Percentiles rank a stretch among this genome's conserved stretches.
These are phyloP conservation scores for Artemia sinica DNA, from an alignment of 2,888 invertebrate genomes.

Conservation along the genomic window DNA sequence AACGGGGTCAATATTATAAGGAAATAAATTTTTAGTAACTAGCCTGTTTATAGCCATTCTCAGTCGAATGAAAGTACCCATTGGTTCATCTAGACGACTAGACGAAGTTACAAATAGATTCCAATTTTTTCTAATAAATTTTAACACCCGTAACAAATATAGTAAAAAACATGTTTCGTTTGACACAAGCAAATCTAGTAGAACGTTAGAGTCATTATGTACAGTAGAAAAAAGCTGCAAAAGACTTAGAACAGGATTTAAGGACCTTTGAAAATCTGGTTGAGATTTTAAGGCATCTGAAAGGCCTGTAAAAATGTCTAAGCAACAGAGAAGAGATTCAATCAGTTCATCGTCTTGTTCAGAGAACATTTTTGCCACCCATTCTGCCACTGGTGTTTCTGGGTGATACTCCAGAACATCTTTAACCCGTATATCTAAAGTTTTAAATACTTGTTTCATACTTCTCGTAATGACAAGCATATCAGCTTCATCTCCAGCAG, in stretches of 20 bases:
- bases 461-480: conserved; percentile 73
- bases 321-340: conserved; percentile 76
- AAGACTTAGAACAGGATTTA: conserved; percentile 71
- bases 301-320: conserved; percentile 70
- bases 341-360: conserved; percentile 80
- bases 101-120: conserved; percentile 52
- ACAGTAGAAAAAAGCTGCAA: conserved; percentile 67
- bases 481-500: conserved; percentile 49
- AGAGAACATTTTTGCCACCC: conserved; percentile 68
- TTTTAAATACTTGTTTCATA: conserved; percentile 53
- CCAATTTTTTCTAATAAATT: conserved; percentile 68
- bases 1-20: conserved; percentile 76
- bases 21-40: conserved; percentile 63
- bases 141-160: conserved; percentile 63
- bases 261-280: conserved; percentile 42
- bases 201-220: conserved; percentile 57
- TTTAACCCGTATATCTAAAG: conserved; percentile 64
- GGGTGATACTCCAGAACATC: conserved; percentile 65
- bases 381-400: conserved; percentile 67
- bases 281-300: conserved; percentile 41
- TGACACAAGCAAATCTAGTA: conserved; percentile 67
- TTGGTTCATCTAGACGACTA: conserved; percentile 54
- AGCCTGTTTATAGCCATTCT: conserved; percentile 61
- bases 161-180: conserved; percentile 77
- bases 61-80: conserved; percentile 61